phyloP scores from a whole-genome alignment of 2,113 vertebrate species.

The Sturnus vulgaris region DNA sequence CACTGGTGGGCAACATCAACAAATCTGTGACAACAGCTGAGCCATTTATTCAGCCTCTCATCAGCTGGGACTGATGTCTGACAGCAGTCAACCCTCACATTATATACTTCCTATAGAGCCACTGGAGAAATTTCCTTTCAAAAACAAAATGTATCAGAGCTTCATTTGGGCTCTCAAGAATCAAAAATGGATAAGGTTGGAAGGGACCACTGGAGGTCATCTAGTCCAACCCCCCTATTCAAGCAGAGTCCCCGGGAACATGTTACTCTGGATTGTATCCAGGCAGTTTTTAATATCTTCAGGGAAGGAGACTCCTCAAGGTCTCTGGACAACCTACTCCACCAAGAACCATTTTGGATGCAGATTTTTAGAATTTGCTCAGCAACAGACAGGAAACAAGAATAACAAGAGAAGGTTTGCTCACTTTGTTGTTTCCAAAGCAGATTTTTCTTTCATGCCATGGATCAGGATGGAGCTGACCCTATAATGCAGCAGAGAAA shows the following conservation, averaged over 20 bases:
- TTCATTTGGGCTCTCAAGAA: not conserved
- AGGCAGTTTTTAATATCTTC: not conserved
- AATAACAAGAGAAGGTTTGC: not conserved
- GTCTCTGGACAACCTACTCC: not conserved
- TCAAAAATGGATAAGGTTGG: not conserved
- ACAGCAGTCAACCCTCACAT: not conserved
- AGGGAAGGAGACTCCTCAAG: not conserved
- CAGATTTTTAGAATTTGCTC: not conserved
- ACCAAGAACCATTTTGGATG: not conserved
- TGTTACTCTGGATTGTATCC: not conserved
- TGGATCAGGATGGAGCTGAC: not conserved
- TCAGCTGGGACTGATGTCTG: not conserved
- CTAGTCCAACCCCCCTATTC: not conserved
- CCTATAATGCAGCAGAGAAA: not conserved
- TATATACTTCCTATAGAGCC: not conserved
- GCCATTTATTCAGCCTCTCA: not conserved
- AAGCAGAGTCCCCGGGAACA: not conserved
- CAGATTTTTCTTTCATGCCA: not conserved
- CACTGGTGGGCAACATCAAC: not conserved
- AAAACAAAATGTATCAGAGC: not conserved
- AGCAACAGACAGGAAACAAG: not conserved
- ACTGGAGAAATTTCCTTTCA: not conserved
- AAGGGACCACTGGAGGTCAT: not conserved
- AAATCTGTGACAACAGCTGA: fast-evolving
- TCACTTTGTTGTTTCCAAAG: not conserved